Percentiles rank a stretch among this genome's conserved stretches.
phyloP scores from a whole-genome alignment of 2,113 vertebrate genomes.

The Halcyon malimbica region DNA sequence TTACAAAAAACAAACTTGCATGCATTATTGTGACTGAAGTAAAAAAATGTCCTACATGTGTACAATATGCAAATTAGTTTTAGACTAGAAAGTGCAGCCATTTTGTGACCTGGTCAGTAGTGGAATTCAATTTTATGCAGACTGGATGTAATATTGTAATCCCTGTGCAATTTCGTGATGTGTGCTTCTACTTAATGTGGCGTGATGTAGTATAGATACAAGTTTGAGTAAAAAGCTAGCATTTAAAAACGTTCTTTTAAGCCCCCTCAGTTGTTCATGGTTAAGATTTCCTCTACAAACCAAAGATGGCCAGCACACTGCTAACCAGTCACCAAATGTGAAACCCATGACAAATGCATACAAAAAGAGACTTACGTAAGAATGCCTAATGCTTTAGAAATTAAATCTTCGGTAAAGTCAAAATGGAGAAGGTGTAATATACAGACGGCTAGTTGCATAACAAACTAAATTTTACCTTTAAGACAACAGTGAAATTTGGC shows the following conservation, averaged over 20 bases:
- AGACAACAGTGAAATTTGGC: conserved; percentile 79
- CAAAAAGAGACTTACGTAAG: conserved; percentile 52
- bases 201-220: conserved; percentile 85
- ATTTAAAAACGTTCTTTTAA: conserved; percentile 73
- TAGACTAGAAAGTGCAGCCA: conserved; percentile 91
- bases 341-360: conserved; percentile 74
- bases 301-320: conserved; percentile 89
- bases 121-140: conserved; percentile 86
- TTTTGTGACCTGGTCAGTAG: conserved; percentile 88
- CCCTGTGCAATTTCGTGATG: conserved; percentile 91
- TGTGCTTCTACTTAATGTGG: conserved; percentile 90
- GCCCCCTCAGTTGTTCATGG: conserved; percentile 79
- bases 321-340: conserved; percentile 85
- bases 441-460: conserved; percentile 84
- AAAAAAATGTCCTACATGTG: conserved; percentile 88
- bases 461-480: conserved; percentile 73
- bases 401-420: conserved; percentile 80
- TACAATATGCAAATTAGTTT: conserved; percentile 91
- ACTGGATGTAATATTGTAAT: conserved; percentile 93
- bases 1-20: conserved; percentile 91
- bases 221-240: conserved; percentile 74
- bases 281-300: conserved; percentile 84
- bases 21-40: conserved; percentile 93
- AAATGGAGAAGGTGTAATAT: conserved; percentile 85
- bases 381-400: conserved; percentile 72